phyloP scores from a whole-genome alignment of 2,888 invertebrate genomes.

The Xestia ashworthii region DNA sequence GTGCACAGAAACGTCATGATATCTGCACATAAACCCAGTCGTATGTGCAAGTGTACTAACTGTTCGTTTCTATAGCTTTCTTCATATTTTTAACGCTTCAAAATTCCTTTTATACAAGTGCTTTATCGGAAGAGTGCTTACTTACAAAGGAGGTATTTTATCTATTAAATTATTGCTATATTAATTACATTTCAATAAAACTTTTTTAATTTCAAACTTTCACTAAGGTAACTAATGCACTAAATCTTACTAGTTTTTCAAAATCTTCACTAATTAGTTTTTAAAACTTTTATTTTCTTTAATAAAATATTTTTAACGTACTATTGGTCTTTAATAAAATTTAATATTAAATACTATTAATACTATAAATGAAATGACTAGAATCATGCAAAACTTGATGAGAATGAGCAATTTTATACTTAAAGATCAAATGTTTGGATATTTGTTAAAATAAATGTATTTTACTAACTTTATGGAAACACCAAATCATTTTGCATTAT shows the following conservation, averaged over 20 bases:
- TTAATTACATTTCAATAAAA: slow-evolving; percentile 67
- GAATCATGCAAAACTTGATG: slow-evolving; percentile 82
- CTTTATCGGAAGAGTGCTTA: slow-evolving; percentile 79
- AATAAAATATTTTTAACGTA: slow-evolving; percentile 84
- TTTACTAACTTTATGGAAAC: slow-evolving; percentile 48
- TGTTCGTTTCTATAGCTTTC: slow-evolving; percentile 39
- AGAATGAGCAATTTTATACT: slow-evolving; percentile 84
- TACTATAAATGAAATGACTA: slow-evolving; percentile 80
- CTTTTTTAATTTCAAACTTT: slow-evolving; percentile 75
- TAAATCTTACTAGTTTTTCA: slow-evolving; percentile 79
- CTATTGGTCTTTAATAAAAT: slow-evolving; percentile 89
- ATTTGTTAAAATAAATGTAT: slow-evolving; percentile 46
- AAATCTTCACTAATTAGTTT: slow-evolving; percentile 76
- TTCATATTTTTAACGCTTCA: slow-evolving; percentile 59
- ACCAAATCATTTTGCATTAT: neutral
- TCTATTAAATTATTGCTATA: slow-evolving; percentile 83
- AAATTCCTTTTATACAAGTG: slow-evolving; percentile 67
- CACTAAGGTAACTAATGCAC: slow-evolving; percentile 81
- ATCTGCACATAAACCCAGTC: neutral
- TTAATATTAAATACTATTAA: slow-evolving; percentile 73
- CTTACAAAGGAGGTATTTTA: slow-evolving; percentile 74
- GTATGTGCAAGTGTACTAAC: slow-evolving; percentile 22
- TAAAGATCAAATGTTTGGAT: slow-evolving; percentile 63
- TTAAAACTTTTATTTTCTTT: slow-evolving; percentile 78
- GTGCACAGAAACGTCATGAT: neutral